Base-by-base conservation (phyloP, 2,113 vertebrate genomes). In the Melanotaenia duboulayi region DNA sequence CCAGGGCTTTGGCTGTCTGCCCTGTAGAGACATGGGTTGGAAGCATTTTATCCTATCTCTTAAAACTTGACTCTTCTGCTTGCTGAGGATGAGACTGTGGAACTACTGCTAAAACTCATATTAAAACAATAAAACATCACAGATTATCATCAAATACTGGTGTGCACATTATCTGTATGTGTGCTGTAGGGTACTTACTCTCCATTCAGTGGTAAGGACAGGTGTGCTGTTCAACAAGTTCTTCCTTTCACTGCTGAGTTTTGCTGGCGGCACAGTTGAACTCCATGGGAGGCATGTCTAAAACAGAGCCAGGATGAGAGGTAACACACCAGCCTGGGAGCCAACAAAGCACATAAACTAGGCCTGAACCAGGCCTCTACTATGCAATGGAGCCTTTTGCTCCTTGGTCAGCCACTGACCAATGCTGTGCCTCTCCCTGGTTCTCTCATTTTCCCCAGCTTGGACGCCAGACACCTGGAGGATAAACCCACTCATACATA, bases 401-500 rank as follows among this genome's bases (percentile, higher is more conserved):
- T 80, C 67, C 64, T 64, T 54, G 61, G 79, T 71, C 77, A 74
- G 35, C 65, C 7, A 28, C 76, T 74, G 79, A 84, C 75, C 83
- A 80, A 65, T 4, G 49, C 62, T 48, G 65, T 65, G 76, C 37
- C 61, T 73, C 83, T 68, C 74, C 49, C 69, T 52, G 77, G 59
- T 78, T 70, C 66, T 67, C 57, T 80, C 63, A 76, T 76, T 75
- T 70, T 48, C 51, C 76, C 56, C 71, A n/a, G 80, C 62, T 71
- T 82, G 82, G 76, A 78, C 57, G 65, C 71, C 65, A 63, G 78
- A 78, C 85, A 88, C 71, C 81, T 39, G 69, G 71, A 82, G 88
- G 78, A 85, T 71, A 74, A 77, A 85, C 74, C 76, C 78, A 66
- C 80, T 85, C 82, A 87, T 86, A 82, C 87, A 91, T 88, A 89